Conservation (phyloP, 2,888 invertebrate species). For the Callimorpha dominula region DNA sequence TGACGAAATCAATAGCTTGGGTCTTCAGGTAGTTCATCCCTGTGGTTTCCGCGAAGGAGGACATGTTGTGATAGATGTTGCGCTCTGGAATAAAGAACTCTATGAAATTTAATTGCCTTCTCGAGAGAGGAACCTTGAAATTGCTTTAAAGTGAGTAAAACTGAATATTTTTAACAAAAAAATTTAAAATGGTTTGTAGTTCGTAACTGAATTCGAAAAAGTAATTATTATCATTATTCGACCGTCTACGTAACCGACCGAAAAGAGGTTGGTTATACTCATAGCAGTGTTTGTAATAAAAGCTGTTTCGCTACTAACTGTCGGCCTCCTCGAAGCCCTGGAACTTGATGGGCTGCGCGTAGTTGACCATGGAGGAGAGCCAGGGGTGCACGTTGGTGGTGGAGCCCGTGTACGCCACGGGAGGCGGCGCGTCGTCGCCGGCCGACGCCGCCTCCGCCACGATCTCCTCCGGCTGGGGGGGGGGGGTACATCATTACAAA, state of each 20-base stretch:
- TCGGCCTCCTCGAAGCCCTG: conserved; percentile 99
- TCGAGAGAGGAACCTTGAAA: background rate
- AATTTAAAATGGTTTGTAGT: too few relatives aligned
- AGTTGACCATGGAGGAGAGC: conserved; percentile 99
- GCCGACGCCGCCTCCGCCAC: conserved; percentile 88
- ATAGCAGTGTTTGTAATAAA: too few relatives aligned
- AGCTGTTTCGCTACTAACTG: conserved; percentile 86
- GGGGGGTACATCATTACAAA: too few relatives aligned
- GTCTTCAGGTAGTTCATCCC: conserved; percentile 98
- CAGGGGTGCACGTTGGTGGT: conserved; percentile 99
- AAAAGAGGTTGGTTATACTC: too few relatives aligned
- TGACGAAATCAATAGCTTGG: conserved; percentile 99
- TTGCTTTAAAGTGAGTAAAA: background rate
- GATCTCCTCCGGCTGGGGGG: conserved; percentile 77
- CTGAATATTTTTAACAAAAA: too few relatives aligned
- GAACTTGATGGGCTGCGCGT: conserved; percentile 99
- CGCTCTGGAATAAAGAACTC: conserved; percentile 89
- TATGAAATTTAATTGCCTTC: background rate
- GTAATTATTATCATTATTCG: too few relatives aligned
- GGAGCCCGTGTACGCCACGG: conserved; percentile 96
- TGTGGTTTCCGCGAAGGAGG: conserved; percentile 99
- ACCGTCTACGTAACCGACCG: too few relatives aligned
- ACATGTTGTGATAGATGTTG: conserved; percentile 99
- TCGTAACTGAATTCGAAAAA: too few relatives aligned
- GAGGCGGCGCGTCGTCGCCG: conserved; percentile 88